Percentiles rank a stretch among this genome's conserved stretches.
Conservation (phyloP, 2,888 invertebrate species). For the Vanessa cardui region DNA sequence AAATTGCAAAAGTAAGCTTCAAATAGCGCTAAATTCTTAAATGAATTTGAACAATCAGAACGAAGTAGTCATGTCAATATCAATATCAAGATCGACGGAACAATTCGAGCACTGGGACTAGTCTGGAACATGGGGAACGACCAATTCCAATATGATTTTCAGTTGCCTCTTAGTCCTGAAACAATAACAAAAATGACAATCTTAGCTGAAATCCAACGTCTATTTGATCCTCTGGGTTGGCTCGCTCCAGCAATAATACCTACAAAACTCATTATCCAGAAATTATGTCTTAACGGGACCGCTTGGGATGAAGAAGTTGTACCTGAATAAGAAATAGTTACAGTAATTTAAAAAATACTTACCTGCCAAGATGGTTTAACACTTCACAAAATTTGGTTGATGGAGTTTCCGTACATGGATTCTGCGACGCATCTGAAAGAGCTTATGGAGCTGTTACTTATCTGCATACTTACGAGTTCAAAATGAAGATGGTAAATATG, state of each 20-base stretch:
- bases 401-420: conserved; percentile 38
- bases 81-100: conserved; percentile 32
- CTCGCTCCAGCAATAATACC: conserved; percentile 45
- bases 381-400: conserved; percentile 6
- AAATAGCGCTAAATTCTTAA: conserved; percentile 38
- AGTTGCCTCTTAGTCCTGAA: conserved; percentile 37
- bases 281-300: conserved; percentile 46
- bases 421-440: conserved; percentile 37
- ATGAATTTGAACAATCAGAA: conserved; percentile 18
- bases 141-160: conserved; percentile 43
- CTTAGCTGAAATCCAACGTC: conserved; percentile 45
- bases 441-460: conserved; percentile 38
- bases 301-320: conserved; percentile 47
- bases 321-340: conserved; percentile 21
- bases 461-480: conserved; percentile 18
- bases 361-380: conserved; percentile 1
- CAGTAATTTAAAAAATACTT: conserved; percentile 17
- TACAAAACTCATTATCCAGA: conserved; percentile 46
- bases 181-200: conserved; percentile 45
- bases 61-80: conserved; percentile 29
- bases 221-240: conserved; percentile 52
- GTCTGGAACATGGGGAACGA: conserved; percentile 46
- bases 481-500: no score
- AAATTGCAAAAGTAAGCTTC: conserved; percentile 47
- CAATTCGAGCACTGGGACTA: conserved; percentile 45